Evolutionary conservation across 2,888 invertebrate species (phyloP).

Genomic region (Phortica okadai): DNA sequence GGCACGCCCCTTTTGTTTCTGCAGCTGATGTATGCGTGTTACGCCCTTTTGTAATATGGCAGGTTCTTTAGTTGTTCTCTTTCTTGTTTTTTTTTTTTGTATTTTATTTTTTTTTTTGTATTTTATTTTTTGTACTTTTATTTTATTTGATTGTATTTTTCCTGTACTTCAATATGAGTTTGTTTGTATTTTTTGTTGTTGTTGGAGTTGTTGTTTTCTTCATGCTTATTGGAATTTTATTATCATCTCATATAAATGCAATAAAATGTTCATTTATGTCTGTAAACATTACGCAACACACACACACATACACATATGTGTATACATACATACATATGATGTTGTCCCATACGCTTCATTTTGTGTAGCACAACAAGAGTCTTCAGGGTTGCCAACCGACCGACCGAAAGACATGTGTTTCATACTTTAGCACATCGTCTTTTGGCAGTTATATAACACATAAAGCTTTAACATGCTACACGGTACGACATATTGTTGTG

Average conservation of each 20-base stretch:
- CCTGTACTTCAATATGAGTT: slow-evolving; percentile 25
- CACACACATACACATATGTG: not conserved
- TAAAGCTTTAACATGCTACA: not conserved
- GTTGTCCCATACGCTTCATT: not conserved
- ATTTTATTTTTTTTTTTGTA: slow-evolving; percentile 40
- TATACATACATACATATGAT: slow-evolving; percentile 16
- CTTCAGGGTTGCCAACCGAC: not conserved
- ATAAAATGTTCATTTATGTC: slow-evolving; percentile 57
- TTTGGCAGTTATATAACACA: not conserved
- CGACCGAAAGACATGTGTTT: not conserved
- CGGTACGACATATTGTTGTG: not conserved
- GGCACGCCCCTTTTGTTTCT: too few species aligned
- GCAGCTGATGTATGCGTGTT: not conserved
- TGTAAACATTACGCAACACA: slow-evolving; percentile 11
- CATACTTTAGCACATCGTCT: not conserved
- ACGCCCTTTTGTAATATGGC: slow-evolving; percentile 17
- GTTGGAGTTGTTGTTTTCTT: slow-evolving; percentile 56
- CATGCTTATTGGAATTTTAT: slow-evolving; percentile 68
- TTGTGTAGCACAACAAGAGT: not conserved
- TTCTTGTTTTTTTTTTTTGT: slow-evolving; percentile 5
- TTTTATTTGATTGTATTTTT: slow-evolving; percentile 39
- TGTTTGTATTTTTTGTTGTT: slow-evolving; percentile 33
- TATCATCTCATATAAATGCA: slow-evolving; percentile 68
- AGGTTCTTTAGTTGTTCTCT: not conserved
- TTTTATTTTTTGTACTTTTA: slow-evolving; percentile 42